Evolutionary conservation across 1,140 invertebrate species (phyloP).

Genomic region (Aphelenchoides fujianensis): DNA sequence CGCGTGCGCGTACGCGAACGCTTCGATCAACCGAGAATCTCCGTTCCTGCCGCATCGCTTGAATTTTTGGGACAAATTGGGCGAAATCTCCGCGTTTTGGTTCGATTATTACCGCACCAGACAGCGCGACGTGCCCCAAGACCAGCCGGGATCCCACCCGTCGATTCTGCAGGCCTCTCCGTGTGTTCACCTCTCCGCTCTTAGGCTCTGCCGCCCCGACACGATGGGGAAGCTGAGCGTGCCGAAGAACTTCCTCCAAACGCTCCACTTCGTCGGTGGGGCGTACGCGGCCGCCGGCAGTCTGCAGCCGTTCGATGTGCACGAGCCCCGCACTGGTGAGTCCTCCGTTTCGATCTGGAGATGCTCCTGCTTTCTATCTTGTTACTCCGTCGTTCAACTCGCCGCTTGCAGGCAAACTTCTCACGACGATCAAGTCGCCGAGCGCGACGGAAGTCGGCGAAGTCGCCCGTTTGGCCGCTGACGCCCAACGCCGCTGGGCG

Average conservation of each 20-base stretch:
- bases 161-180: constrained; percentile 1
- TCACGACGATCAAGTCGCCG: constrained; percentile 29
- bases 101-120: constrained; percentile 9
- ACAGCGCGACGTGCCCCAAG: not conserved
- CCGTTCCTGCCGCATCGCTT: constrained; percentile 10
- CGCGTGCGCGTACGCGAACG: not conserved
- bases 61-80: constrained; percentile 1
- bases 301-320: not conserved
- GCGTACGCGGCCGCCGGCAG: not conserved
- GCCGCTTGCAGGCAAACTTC: constrained; percentile 29
- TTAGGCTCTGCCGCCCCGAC: not conserved
- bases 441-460: constrained; percentile 22
- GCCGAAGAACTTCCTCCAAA: constrained; percentile 10
- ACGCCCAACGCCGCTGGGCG: constrained; percentile 45
- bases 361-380: constrained; percentile 13
- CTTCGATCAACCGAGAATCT: not conserved
- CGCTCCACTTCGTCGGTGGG: constrained; percentile 8
- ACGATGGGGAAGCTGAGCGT: constrained; percentile 4
- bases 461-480: constrained; percentile 27
- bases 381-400: no score
- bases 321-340: constrained; percentile 16
- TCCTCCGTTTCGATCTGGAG: not conserved
- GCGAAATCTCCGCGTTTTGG: constrained; percentile 14
- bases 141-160: constrained; percentile 18
- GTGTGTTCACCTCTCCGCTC: not conserved